phyloP scores from a whole-genome alignment of 2,888 invertebrate species.

The Drosophila mulleri region DNA sequence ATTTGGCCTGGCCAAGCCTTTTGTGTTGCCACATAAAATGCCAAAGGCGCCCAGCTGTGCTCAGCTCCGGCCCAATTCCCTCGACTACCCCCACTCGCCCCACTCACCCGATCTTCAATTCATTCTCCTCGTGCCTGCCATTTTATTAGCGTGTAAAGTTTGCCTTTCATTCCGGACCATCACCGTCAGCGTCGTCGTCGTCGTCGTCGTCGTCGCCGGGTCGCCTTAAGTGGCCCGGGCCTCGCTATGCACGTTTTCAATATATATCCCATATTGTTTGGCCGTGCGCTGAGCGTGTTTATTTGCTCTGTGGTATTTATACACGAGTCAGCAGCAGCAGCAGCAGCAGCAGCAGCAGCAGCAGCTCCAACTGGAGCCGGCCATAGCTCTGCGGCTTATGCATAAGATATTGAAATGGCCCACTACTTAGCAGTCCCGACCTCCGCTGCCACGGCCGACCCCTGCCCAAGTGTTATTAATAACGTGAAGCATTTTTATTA shows the following conservation, averaged over 20 bases:
- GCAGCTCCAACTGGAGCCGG: constrained; percentile 22
- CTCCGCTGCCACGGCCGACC: constrained; percentile 2
- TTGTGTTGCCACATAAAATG: constrained; percentile 72
- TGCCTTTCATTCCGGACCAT: constrained; percentile 66
- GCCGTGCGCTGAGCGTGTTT: constrained; percentile 74
- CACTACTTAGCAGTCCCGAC: constrained; percentile 52
- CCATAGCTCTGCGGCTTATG: constrained; percentile 63
- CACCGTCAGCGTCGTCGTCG: constrained; percentile 26
- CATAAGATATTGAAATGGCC: constrained; percentile 73
- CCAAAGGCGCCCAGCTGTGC: constrained; percentile 61
- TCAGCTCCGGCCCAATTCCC: not conserved
- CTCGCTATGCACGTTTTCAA: constrained; percentile 73
- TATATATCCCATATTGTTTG: constrained; percentile 78
- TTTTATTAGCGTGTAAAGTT: constrained; percentile 77
- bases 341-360: constrained; percentile 11
- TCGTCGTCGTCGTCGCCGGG: constrained; percentile 29
- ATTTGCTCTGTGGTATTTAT: constrained; percentile 75
- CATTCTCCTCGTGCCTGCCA: constrained; percentile 36
- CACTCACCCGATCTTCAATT: constrained; percentile 1
- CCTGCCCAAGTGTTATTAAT: constrained; percentile 63
- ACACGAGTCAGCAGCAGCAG: constrained; percentile 36
- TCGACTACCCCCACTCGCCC: not conserved
- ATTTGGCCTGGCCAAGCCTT: constrained; percentile 72
- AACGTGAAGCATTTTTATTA: constrained; percentile 71
- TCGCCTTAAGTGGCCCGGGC: constrained; percentile 67